phyloP scores from a whole-genome alignment of 2,113 vertebrate species.

The Acanthochromis polyacanthus region DNA sequence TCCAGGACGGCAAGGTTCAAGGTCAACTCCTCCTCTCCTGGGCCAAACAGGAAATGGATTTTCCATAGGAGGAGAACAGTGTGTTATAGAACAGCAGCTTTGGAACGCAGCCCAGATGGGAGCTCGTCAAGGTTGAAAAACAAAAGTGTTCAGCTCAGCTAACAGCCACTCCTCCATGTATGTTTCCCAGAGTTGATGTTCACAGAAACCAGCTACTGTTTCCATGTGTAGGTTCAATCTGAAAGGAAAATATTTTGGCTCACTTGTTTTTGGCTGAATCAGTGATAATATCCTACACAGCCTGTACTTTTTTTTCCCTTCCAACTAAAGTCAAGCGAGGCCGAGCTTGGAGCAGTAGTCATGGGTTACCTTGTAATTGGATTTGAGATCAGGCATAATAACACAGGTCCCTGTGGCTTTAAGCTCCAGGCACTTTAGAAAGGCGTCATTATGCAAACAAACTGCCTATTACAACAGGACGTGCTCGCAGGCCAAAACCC shows the following conservation, averaged over 20 bases:
- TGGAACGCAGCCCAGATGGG: constrained; percentile 54
- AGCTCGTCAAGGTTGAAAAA: constrained; percentile 57
- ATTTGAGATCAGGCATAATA: constrained; percentile 54
- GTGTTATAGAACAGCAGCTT: constrained; percentile 41
- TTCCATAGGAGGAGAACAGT: constrained; percentile 37
- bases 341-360: constrained; percentile 43
- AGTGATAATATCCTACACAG: constrained; percentile 2
- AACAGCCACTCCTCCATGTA: constrained; percentile 24
- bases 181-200: constrained; percentile 52
- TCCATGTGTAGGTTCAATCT: constrained; percentile 16
- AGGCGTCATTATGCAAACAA: constrained; percentile 69
- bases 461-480: constrained; percentile 52
- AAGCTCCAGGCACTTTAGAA: constrained; percentile 80
- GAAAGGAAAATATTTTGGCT: constrained; percentile 36
- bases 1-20: constrained; percentile 15
- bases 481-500: constrained; percentile 60
- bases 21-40: constrained; percentile 1
- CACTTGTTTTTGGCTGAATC: constrained; percentile 20
- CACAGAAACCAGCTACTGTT: constrained; percentile 38
- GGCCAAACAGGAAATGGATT: constrained; percentile 35
- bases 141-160: constrained; percentile 34
- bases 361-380: constrained; percentile 47
- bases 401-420: constrained; percentile 66
- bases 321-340: constrained; percentile 47
- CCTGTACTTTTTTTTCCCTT: background rate